Base-by-base conservation (phyloP, 2,113 vertebrate species). In the Clarias gariepinus region DNA sequence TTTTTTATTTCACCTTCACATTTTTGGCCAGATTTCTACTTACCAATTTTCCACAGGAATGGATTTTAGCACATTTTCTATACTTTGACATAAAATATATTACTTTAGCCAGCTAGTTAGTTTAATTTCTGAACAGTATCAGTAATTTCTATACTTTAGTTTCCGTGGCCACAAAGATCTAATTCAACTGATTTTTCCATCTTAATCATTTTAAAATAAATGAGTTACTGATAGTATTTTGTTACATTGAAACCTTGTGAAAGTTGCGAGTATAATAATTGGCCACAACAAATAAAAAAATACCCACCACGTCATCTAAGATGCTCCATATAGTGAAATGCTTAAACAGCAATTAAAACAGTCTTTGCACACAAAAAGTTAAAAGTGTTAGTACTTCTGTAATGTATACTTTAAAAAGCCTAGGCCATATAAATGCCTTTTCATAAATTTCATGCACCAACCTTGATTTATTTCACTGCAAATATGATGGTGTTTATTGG, bases 401-500 rank as follows among this genome's bases (percentile, higher is more conserved):
- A n/a, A 52, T 30, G 0, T 74, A 52, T 13, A 76, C 21, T 52
- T 52, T 53, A 76, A 47, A 52, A 21, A 53, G 23, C 21, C 47
- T 76, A 73, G 41, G 53, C 41, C 5, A 6, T 76, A 47, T 74
- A 76, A 52, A 53, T 16, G n/a, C 25, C 23, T 8, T 6, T 76
- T 52, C 23, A 15, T 15, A 52, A 76, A 5, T n/a, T 16, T 47
- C 47, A 47, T 52, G 23, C 5, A 4, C 73, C 41, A 76, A 52
- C 11, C 23, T 12, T 76, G 47, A 11, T 76, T 53, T 76, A 58
- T 33, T 58, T n/a, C 55, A 33, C 16, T 33, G 3, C 21, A 18
- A 80, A 36, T 60, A 36, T 80, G 28, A 60, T 23, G 23, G 78
- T n/a, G 23, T 76, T 85, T 85, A 64, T 85, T 30, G 19, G 15